Percentiles rank a stretch among this genome's conserved stretches.
Evolutionary conservation across 92 coral and sea anemone genomes (phyloP).

Genomic region (Porites lobata): DNA sequence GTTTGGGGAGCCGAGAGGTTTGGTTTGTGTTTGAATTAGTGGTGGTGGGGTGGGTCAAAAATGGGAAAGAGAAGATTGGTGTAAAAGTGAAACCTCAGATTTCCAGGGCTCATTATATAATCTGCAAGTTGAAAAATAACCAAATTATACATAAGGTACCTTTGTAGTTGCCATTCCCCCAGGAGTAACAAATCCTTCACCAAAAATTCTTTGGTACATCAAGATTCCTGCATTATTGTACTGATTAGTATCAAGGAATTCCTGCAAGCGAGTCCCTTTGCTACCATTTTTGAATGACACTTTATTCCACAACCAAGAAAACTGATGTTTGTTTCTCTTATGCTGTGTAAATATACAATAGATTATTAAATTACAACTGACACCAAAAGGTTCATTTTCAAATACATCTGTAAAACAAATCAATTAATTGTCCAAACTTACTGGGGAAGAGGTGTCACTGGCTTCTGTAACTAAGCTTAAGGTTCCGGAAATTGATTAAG

Average conservation of each 20-base stretch:
- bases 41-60: too few species aligned
- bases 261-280: slow-evolving; percentile 62
- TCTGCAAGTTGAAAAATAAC: background rate
- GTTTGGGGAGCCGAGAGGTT: too few species aligned
- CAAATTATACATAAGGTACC: slow-evolving; percentile 49
- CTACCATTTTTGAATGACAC: slow-evolving; percentile 16
- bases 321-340: slow-evolving; percentile 83
- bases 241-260: slow-evolving; percentile 92
- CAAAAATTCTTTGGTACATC: slow-evolving; percentile 89
- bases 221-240: slow-evolving; percentile 82
- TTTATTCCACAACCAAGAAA: slow-evolving; percentile 83
- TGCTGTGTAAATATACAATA: slow-evolving; percentile 43
- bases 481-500: too few species aligned
- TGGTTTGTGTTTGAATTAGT: too few species aligned
- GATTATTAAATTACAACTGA: too few species aligned
- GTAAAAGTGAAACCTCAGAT: too few species aligned
- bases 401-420: too few species aligned
- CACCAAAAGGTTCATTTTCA: too few species aligned
- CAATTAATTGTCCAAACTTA: too few species aligned
- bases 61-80: too few species aligned
- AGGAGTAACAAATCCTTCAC: slow-evolving; percentile 94
- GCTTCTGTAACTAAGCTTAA: too few species aligned
- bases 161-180: slow-evolving; percentile 94
- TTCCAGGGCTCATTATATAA: background rate
- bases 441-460: too few species aligned